phyloP scores from a whole-genome alignment of 1,140 invertebrate species.

The Ceratitis capitata region DNA sequence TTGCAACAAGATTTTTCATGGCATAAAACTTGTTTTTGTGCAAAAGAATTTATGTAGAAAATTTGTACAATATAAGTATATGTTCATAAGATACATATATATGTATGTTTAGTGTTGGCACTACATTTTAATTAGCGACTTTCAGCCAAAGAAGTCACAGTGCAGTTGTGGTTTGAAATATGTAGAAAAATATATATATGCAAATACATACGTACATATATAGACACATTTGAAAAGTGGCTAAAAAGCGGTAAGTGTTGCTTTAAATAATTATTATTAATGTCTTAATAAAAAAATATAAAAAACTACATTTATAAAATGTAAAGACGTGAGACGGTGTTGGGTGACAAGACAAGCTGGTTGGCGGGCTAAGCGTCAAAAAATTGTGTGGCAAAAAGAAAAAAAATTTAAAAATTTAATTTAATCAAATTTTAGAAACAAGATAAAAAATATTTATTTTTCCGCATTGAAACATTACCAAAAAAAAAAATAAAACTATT shows the following conservation, averaged over 20 bases:
- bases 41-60: background rate
- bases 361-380: too few species aligned
- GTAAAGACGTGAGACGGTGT: background rate
- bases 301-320: constrained; percentile 11
- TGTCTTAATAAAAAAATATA: background rate
- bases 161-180: background rate
- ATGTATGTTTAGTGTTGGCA: background rate
- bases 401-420: too few species aligned
- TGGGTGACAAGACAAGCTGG: too few species aligned
- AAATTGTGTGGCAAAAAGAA: too few species aligned
- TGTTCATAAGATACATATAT: background rate
- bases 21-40: background rate
- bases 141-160: background rate
- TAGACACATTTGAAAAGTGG: too few species aligned
- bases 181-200: too few species aligned
- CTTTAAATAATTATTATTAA: too few species aligned
- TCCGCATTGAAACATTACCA: too few species aligned
- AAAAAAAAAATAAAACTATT: background rate
- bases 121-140: background rate
- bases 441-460: too few species aligned
- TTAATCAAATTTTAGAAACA: background rate
- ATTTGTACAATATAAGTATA: background rate
- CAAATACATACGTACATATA: too few species aligned
- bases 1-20: background rate
- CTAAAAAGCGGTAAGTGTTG: too few species aligned